These are phyloP conservation scores for Clavelina lepadiformis DNA, from an alignment of 23 tunicate genomes.

Conservation along the genomic window DNA sequence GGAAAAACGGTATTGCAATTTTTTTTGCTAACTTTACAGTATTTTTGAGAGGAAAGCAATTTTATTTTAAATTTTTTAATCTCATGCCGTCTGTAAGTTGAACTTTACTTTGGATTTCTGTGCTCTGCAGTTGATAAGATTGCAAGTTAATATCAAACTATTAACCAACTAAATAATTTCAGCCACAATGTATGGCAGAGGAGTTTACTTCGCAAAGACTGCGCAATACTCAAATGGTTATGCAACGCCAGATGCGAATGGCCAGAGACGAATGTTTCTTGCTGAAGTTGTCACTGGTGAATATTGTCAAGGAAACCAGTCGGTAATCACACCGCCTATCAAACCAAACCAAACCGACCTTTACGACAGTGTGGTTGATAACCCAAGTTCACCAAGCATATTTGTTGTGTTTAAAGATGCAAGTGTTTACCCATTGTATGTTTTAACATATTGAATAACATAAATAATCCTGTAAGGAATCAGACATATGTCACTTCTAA, in stretches of 20 bases:
- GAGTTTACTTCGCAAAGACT: conserved; percentile 68
- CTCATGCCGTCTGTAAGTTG: no score
- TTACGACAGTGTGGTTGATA: conserved; percentile 63
- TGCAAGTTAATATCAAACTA: no score
- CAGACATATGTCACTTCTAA: no score
- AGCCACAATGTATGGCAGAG: conserved; percentile 52
- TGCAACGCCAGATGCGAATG: background rate
- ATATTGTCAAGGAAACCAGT: conserved; percentile 41
- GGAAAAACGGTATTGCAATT: conserved; percentile 69
- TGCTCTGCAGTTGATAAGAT: no score
- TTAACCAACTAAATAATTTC: background rate
- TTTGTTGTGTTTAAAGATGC: conserved; percentile 77
- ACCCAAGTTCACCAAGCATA: conserved; percentile 22
- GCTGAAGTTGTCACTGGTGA: conserved; percentile 75
- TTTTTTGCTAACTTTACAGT: no score
- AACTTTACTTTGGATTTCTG: no score
- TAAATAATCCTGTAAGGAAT: no score
- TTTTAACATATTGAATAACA: conserved; percentile 33
- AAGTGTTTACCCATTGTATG: conserved; percentile 51
- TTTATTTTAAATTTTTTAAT: no score
- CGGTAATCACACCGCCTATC: conserved; percentile 12
- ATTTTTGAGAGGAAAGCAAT: no score
- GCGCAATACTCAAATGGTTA: conserved; percentile 55
- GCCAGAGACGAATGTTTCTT: conserved; percentile 49
- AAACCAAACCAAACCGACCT: conserved; percentile 15